phyloP scores from a whole-genome alignment of 2,113 vertebrate species.

The Promerops cafer region DNA sequence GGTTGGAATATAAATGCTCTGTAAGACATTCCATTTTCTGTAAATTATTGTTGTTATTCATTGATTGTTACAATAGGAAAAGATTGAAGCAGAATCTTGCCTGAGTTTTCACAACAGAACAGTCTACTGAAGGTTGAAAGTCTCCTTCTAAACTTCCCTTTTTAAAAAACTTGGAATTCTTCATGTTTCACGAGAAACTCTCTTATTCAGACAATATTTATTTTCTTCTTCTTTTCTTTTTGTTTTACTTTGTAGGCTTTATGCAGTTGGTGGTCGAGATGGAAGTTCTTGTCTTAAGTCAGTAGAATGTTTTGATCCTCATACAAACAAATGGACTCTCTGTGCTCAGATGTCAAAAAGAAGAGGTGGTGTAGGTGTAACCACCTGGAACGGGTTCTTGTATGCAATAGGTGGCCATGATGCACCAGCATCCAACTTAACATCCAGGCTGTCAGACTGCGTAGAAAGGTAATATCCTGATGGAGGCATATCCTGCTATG shows the following conservation, averaged over 20 bases:
- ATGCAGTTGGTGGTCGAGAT: constrained; percentile 96
- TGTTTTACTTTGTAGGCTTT: constrained; percentile 76
- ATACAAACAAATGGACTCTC: constrained; percentile 95
- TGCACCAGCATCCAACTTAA: constrained; percentile 89
- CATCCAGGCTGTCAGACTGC: constrained; percentile 93
- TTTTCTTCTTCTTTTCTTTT: background rate
- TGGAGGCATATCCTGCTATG: background rate
- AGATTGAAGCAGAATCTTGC: background rate
- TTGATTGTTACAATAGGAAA: background rate
- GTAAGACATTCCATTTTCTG: background rate
- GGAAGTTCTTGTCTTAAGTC: constrained; percentile 97
- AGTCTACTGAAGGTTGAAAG: background rate
- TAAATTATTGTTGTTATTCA: background rate
- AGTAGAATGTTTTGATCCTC: constrained; percentile 97
- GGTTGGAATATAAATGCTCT: background rate
- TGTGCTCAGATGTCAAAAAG: constrained; percentile 96
- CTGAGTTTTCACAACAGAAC: background rate
- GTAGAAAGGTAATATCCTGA: constrained; percentile 85
- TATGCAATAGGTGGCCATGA: constrained; percentile 97
- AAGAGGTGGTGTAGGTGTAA: constrained; percentile 93
- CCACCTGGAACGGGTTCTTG: constrained; percentile 93
- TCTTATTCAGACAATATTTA: background rate
- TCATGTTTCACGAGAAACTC: background rate
- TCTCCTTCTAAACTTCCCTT: background rate
- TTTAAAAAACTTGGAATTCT: background rate